Conservation (phyloP, 2,113 vertebrate species). For the Carettochelys insculpta region DNA sequence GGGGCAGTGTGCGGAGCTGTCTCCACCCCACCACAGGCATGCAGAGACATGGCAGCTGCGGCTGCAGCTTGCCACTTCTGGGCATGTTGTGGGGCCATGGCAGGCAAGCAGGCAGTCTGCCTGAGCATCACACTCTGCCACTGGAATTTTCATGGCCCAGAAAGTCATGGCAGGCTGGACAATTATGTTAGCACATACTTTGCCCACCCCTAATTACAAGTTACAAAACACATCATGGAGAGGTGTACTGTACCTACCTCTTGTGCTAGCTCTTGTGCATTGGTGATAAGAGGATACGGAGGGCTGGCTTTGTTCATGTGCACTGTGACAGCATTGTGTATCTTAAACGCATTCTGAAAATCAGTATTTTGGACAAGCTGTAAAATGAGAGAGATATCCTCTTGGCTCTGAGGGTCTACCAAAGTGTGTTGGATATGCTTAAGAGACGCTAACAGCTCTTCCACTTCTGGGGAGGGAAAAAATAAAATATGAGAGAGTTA, state of each 20-base stretch:
- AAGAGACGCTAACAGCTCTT: constrained; percentile 88
- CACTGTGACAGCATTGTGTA: constrained; percentile 87
- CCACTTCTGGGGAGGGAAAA: constrained; percentile 82
- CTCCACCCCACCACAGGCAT: too few species aligned
- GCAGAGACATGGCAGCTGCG: too few species aligned
- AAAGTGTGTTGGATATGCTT: constrained; percentile 85
- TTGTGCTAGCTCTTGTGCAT: constrained; percentile 88
- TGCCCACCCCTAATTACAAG: constrained; percentile 30
- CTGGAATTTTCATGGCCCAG: too few species aligned
- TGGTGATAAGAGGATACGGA: constrained; percentile 86
- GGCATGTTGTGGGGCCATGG: too few species aligned
- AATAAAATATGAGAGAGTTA: constrained; percentile 54
- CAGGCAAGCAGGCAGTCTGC: too few species aligned
- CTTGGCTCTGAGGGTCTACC: constrained; percentile 91
- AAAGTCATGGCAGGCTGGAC: too few species aligned
- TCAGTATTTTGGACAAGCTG: constrained; percentile 88
- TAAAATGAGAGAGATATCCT: constrained; percentile 87
- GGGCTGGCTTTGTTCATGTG: constrained; percentile 88
- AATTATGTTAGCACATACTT: background rate
- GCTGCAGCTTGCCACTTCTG: too few species aligned
- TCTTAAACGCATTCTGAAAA: constrained; percentile 90
- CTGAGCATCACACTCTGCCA: too few species aligned
- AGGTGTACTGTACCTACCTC: constrained; percentile 85
- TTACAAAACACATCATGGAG: background rate
- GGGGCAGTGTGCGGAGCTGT: too few species aligned